Conservation (phyloP, 2,888 invertebrate species). For the Drosophila basisetae region DNA sequence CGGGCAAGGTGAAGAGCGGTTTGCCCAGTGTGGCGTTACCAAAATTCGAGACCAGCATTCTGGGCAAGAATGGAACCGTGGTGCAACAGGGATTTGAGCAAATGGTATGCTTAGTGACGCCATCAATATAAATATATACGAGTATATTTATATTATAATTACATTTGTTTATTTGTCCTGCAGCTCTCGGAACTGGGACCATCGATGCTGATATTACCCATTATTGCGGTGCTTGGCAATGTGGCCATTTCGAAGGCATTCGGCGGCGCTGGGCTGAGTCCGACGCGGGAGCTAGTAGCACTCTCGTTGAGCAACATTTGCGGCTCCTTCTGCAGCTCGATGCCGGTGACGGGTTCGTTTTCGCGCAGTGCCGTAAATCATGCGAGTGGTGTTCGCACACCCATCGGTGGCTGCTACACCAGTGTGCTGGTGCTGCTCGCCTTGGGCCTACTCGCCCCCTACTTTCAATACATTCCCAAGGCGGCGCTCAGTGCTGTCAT, state of each 20-base stretch:
- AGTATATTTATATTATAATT: neutral
- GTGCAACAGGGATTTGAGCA: conserved; percentile 76
- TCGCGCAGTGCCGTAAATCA: conserved; percentile 97
- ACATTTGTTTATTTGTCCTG: neutral
- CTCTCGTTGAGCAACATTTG: conserved; percentile 93
- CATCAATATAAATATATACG: neutral
- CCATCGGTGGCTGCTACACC: conserved; percentile 94
- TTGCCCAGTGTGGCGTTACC: conserved; percentile 90
- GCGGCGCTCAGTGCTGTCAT: conserved; percentile 96
- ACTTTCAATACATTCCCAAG: conserved; percentile 95
- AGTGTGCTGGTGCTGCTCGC: conserved; percentile 93
- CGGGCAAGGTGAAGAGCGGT: conserved; percentile 89
- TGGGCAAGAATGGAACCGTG: conserved; percentile 75
- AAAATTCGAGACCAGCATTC: conserved; percentile 88
- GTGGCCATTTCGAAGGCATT: conserved; percentile 98
- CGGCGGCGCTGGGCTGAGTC: conserved; percentile 92
- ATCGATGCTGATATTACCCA: conserved; percentile 93
- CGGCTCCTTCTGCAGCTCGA: conserved; percentile 95
- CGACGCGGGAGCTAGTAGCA: conserved; percentile 95
- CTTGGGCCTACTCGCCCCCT: conserved; percentile 93
- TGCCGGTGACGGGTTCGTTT: conserved; percentile 96
- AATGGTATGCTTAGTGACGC: conserved; percentile 68
- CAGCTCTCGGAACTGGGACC: conserved; percentile 92
- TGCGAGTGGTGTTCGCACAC: conserved; percentile 96
- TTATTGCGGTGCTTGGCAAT: conserved; percentile 96